Percentiles rank a stretch among this genome's conserved stretches.
Conservation (phyloP, 2,888 invertebrate genomes). For the Zaprionus bogoriensis region DNA sequence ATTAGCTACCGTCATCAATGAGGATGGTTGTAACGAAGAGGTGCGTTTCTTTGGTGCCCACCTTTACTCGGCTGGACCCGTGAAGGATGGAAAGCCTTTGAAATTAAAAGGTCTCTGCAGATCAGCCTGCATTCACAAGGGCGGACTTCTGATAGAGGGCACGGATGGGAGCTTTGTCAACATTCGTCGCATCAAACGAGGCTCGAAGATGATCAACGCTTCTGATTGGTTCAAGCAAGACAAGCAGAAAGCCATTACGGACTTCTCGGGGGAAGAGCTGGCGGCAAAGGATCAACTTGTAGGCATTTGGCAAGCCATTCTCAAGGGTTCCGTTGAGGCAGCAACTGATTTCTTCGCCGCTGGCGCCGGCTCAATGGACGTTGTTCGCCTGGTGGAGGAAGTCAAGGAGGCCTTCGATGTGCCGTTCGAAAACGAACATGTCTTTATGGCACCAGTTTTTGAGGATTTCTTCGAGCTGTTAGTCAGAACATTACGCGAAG, state of each 20-base stretch:
- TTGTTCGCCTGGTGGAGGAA: slow-evolving; percentile 94
- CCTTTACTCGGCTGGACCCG: slow-evolving; percentile 74
- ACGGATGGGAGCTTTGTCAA: slow-evolving; percentile 91
- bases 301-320: slow-evolving; percentile 92
- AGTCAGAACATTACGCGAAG: slow-evolving; percentile 87
- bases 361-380: slow-evolving; percentile 99
- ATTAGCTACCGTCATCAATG: slow-evolving; percentile 85
- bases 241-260: slow-evolving; percentile 84
- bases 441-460: slow-evolving; percentile 96
- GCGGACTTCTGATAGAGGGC: slow-evolving; percentile 92
- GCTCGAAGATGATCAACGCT: slow-evolving; percentile 92
- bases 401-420: slow-evolving; percentile 91
- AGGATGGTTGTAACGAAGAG: slow-evolving; percentile 85
- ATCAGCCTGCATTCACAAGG: slow-evolving; percentile 89
- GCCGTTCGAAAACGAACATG: slow-evolving; percentile 92
- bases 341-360: slow-evolving; percentile 95
- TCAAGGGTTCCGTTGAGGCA: slow-evolving; percentile 89
- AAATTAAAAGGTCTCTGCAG: slow-evolving; percentile 86
- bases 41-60: slow-evolving; percentile 91
- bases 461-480: slow-evolving; percentile 90
- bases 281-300: slow-evolving; percentile 86
- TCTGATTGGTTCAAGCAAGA: slow-evolving; percentile 87
- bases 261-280: slow-evolving; percentile 89
- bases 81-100: slow-evolving; percentile 84
- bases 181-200: slow-evolving; percentile 89